A percentile compares a stretch with the other conserved stretches of the same genome.
These are phyloP conservation scores for Mesorhabditis sp. DNA, from an alignment of 2,888 invertebrate genomes.

Conservation along the genomic window DNA sequence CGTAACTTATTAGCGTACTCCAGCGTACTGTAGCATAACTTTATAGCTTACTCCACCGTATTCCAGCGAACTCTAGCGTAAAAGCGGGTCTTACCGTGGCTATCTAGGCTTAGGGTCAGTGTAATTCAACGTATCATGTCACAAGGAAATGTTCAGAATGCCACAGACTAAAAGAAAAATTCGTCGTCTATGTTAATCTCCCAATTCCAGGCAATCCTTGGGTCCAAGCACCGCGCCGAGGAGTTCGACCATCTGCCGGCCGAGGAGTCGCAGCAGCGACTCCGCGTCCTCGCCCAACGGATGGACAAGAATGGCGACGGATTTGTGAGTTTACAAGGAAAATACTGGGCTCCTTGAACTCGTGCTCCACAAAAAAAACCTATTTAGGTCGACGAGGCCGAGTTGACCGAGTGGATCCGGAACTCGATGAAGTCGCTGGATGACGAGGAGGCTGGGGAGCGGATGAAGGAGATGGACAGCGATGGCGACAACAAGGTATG, in stretches of 20 bases:
- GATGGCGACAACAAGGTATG: conserved; percentile 53
- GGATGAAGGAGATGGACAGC: conserved; percentile 68
- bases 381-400: conserved; percentile 58
- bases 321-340: conserved; percentile 69
- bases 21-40: no score
- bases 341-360: not conserved
- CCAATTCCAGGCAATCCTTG: conserved; percentile 58
- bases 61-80: no score
- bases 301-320: conserved; percentile 84
- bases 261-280: conserved; percentile 77
- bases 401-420: conserved; percentile 86
- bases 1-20: no score
- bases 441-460: conserved; percentile 57
- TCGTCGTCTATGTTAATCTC: not conserved
- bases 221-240: conserved; percentile 84
- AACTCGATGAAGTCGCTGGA: conserved; percentile 75
- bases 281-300: conserved; percentile 73
- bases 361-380: not conserved
- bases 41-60: no score
- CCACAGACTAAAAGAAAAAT: no score
- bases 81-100: no score
- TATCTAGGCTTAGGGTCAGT: no score
- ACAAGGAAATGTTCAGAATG: no score
- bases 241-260: conserved; percentile 82
- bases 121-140: no score